Conservation (phyloP, 2,113 vertebrate genomes). For the Nyctereutes procyonoides region DNA sequence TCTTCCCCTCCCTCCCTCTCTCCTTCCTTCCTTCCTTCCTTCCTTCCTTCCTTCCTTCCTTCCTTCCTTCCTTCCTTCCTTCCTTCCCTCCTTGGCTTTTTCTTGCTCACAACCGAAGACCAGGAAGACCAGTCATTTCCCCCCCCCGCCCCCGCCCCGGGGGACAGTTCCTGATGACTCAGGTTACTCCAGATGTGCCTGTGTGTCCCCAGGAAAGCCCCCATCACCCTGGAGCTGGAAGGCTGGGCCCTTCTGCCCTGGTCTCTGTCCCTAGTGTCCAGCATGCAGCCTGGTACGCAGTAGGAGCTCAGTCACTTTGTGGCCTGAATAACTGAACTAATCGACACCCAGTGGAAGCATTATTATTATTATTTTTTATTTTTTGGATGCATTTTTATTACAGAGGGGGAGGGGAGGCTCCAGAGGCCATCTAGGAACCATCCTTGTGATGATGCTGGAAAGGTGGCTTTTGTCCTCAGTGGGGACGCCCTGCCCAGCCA, state of each 20-base stretch:
- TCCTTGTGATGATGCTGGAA: neutral
- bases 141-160: rapidly evolving
- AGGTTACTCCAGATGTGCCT: neutral
- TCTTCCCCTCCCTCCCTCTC: no score
- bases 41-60: no score
- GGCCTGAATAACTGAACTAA: neutral
- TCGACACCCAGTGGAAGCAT: no score
- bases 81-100: neutral
- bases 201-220: neutral
- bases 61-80: no score
- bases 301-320: neutral
- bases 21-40: no score
- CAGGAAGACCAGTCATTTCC: neutral
- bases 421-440: no score
- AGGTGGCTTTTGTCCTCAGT: neutral
- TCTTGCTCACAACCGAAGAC: neutral
- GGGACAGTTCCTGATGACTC: neutral
- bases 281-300: neutral
- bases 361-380: neutral
- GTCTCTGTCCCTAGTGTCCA: neutral
- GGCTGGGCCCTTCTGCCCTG: neutral
- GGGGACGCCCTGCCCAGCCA: neutral
- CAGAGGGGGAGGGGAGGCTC: neutral
- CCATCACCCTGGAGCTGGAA: no score
- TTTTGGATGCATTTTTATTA: neutral